phyloP scores from a whole-genome alignment of 2,888 invertebrate species.

The Shargacucullia verbasci region DNA sequence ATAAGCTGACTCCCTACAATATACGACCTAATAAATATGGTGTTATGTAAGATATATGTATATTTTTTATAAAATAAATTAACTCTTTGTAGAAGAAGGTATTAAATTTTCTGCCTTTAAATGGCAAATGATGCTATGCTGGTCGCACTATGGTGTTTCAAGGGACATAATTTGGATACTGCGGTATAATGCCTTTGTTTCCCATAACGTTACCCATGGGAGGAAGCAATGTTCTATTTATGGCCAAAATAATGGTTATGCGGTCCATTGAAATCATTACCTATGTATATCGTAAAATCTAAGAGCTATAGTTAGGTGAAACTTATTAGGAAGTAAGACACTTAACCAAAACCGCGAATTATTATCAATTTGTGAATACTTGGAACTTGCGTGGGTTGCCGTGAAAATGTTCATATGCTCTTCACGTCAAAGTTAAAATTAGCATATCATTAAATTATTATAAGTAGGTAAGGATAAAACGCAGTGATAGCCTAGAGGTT shows the following conservation, averaged over 20 bases:
- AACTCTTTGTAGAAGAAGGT: no score
- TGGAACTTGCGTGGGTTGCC: background rate
- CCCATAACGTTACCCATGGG: slow-evolving; percentile 7
- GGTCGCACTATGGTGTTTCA: background rate
- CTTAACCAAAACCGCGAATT: slow-evolving; percentile 8
- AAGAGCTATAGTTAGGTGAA: slow-evolving; percentile 3
- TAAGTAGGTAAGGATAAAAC: no score
- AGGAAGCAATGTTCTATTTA: slow-evolving; percentile 17
- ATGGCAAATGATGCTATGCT: no score
- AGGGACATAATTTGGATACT: background rate
- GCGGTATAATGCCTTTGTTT: background rate
- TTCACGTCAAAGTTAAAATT: background rate
- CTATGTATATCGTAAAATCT: slow-evolving; percentile 34
- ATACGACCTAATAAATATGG: no score
- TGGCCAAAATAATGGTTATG: slow-evolving; percentile 13
- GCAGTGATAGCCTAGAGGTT: no score
- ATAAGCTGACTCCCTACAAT: no score
- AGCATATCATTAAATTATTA: no score
- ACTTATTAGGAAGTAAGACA: slow-evolving; percentile 1
- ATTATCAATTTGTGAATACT: slow-evolving; percentile 2
- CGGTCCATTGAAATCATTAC: slow-evolving; percentile 26
- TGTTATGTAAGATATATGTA: no score
- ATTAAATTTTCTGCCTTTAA: no score
- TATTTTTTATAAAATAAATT: no score
- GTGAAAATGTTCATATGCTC: background rate